Conservation (phyloP, 37 sponge, comb jelly and placozoan species). For the Spongilla lacustris region DNA sequence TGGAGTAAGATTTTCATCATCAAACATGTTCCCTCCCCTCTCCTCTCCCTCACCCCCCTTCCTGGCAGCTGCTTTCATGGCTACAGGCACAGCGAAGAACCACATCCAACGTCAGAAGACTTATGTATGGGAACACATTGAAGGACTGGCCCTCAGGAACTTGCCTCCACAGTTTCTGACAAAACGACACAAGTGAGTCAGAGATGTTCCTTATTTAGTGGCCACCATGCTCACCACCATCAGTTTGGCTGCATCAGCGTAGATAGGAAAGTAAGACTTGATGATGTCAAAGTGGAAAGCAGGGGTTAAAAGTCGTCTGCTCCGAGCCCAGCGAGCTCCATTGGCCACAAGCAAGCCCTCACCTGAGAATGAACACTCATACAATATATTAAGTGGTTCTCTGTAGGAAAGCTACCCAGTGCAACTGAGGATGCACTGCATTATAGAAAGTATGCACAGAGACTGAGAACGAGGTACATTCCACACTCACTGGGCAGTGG, state of each 20-base stretch:
- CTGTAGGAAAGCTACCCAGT: too few species aligned
- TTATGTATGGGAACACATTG: constrained; percentile 64
- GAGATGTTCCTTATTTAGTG: neutral
- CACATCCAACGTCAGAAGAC: constrained; percentile 83
- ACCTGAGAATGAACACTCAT: constrained; percentile 40
- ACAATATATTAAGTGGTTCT: too few species aligned
- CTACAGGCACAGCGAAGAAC: constrained; percentile 85
- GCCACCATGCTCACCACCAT: constrained; percentile 28
- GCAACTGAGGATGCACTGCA: too few species aligned
- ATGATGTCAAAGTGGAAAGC: constrained; percentile 90
- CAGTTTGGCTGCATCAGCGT: constrained; percentile 27
- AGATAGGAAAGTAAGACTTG: constrained; percentile 68
- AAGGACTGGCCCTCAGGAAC: constrained; percentile 55
- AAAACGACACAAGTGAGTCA: neutral
- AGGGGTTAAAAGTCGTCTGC: constrained; percentile 82
- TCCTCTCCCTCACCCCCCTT: constrained; percentile 28
- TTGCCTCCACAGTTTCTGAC: constrained; percentile 23
- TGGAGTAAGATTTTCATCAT: neutral
- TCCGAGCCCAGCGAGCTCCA: constrained; percentile 72
- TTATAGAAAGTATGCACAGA: too few species aligned
- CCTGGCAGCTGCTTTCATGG: constrained; percentile 84
- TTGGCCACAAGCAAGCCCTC: constrained; percentile 76
- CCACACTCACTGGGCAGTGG: too few species aligned
- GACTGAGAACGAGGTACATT: too few species aligned
- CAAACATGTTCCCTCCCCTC: neutral